phyloP scores from a whole-genome alignment of 2,888 invertebrate genomes.

The Taphrorychus bicolor region DNA sequence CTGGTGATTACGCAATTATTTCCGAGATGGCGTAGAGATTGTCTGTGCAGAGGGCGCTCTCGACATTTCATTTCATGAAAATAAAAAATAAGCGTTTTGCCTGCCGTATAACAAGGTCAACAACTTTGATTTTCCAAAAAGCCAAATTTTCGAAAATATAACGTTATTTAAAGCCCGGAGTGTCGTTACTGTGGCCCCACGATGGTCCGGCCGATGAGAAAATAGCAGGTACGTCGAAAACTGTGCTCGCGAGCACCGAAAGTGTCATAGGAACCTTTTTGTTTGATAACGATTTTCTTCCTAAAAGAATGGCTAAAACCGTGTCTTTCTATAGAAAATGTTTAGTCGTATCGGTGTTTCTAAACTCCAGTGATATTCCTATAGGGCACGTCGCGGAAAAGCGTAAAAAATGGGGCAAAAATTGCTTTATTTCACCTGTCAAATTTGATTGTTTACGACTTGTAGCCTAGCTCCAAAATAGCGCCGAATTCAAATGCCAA shows the following conservation, averaged over 20 bases:
- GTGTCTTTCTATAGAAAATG: constrained; percentile 9
- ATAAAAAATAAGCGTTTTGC: constrained; percentile 33
- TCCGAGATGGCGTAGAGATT: no score
- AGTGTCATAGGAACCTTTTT: constrained; percentile 29
- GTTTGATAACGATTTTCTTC: constrained; percentile 50
- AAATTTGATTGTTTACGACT: constrained; percentile 56
- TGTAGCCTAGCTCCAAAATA: constrained; percentile 25
- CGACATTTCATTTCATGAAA: constrained; percentile 9
- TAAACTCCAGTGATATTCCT: background rate
- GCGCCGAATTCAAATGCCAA: constrained; percentile 39
- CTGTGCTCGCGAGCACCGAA: constrained; percentile 1
- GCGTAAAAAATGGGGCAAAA: constrained; percentile 23
- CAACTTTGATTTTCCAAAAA: constrained; percentile 51
- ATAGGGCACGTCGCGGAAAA: constrained; percentile 17
- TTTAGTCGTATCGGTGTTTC: background rate
- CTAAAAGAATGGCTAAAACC: constrained; percentile 41
- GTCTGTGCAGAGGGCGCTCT: constrained; percentile 11
- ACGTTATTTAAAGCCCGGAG: constrained; percentile 4
- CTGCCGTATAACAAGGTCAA: constrained; percentile 46
- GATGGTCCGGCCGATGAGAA: constrained; percentile 9
- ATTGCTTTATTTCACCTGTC: constrained; percentile 48
- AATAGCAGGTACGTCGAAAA: constrained; percentile 23
- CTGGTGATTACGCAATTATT: no score
- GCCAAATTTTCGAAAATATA: constrained; percentile 29
- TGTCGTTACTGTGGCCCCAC: constrained; percentile 31